Evolutionary conservation across 2,797 vertebrate species (phyloP).

Genomic region (Brotula barbata): DNA sequence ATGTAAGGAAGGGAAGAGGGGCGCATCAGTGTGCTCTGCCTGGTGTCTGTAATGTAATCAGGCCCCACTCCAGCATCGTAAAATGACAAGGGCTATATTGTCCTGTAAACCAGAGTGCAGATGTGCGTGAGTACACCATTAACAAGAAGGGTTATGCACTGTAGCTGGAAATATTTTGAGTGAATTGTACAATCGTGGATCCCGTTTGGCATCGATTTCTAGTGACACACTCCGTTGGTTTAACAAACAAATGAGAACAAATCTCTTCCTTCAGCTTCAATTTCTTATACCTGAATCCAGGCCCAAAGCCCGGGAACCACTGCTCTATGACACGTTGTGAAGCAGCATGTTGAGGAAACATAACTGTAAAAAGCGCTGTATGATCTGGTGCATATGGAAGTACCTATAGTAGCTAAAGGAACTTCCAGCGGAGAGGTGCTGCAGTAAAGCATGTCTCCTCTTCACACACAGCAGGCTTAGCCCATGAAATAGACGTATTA

Average conservation of each 20-base stretch:
- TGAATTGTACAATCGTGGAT: too few relatives aligned
- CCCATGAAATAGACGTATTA: conserved; percentile 66
- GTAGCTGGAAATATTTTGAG: too few relatives aligned
- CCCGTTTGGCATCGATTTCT: too few relatives aligned
- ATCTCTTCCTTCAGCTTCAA: too few relatives aligned
- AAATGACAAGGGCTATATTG: not conserved
- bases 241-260: too few relatives aligned
- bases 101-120: not conserved
- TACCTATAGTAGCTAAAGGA: conserved; percentile 21
- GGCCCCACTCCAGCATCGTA: conserved; percentile 17
- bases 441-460: conserved; percentile 48
- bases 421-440: conserved; percentile 28
- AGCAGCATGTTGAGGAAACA: too few relatives aligned
- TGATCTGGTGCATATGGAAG: conserved; percentile 32
- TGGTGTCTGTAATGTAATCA: conserved; percentile 44
- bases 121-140: not conserved
- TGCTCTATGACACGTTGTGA: not conserved
- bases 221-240: too few relatives aligned
- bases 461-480: conserved; percentile 24
- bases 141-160: too few relatives aligned
- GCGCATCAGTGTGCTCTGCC: conserved; percentile 33
- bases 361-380: conserved; percentile 20
- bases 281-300: too few relatives aligned
- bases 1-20: conserved; percentile 14
- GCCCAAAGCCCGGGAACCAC: too few relatives aligned